Conservation (phyloP, 1,140 invertebrate species). For the Drosophila pachea region DNA sequence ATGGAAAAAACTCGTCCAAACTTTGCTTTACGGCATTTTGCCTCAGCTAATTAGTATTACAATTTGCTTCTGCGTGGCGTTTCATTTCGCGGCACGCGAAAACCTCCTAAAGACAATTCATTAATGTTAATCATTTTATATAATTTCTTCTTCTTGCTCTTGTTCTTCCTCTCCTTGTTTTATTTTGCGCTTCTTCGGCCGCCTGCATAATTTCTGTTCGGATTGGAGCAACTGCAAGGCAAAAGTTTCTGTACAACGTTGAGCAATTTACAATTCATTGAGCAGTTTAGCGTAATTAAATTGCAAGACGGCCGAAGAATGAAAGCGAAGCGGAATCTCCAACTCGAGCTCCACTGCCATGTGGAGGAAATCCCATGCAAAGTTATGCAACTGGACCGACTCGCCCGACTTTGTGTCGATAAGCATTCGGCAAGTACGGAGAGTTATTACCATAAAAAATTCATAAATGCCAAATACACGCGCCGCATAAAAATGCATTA, state of each 20-base stretch:
- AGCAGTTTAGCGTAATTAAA: conserved; percentile 76
- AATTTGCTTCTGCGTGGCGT: conserved; percentile 62
- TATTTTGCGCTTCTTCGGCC: conserved; percentile 27
- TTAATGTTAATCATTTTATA: conserved; percentile 78
- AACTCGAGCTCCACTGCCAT: background rate
- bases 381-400: conserved; percentile 38
- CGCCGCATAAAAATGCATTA: conserved; percentile 38
- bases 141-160: conserved; percentile 41
- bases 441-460: conserved; percentile 60
- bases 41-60: conserved; percentile 76
- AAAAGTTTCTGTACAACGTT: conserved; percentile 46
- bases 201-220: conserved; percentile 55
- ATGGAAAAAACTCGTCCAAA: conserved; percentile 56
- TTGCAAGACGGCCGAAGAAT: conserved; percentile 62
- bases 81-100: conserved; percentile 41
- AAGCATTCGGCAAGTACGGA: background rate
- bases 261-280: conserved; percentile 73
- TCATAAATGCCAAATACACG: conserved; percentile 50
- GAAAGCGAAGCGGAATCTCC: conserved; percentile 33
- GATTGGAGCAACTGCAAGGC: conserved; percentile 21
- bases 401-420: background rate
- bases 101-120: conserved; percentile 56
- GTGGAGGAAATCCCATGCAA: conserved; percentile 33
- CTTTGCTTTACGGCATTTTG: conserved; percentile 54
- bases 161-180: conserved; percentile 17